These are phyloP conservation scores for Myrmecobius fasciatus DNA, from an alignment of 2,113 vertebrate genomes.

Conservation along the genomic window DNA sequence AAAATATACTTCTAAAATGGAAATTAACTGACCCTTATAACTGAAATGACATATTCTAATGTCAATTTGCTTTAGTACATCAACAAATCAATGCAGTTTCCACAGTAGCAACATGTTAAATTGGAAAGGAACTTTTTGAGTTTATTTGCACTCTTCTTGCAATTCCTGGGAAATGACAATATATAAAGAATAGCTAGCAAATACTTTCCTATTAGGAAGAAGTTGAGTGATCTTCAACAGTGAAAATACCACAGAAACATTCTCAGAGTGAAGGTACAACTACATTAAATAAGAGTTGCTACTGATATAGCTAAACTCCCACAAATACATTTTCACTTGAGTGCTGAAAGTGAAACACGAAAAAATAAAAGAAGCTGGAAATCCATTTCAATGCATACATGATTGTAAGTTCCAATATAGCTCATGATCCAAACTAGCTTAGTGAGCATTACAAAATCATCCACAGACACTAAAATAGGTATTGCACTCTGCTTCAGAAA, in stretches of 20 bases:
- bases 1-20: neutral
- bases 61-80: conserved; percentile 41
- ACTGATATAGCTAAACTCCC: conserved; percentile 33
- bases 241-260: conserved; percentile 33
- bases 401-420: neutral
- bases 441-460: conserved; percentile 1
- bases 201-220: conserved; percentile 50
- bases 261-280: conserved; percentile 45
- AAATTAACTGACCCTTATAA: conserved; percentile 40
- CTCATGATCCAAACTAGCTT: neutral
- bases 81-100: conserved; percentile 56
- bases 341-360: neutral
- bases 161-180: conserved; percentile 47
- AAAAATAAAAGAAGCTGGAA: neutral
- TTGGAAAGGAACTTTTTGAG: conserved; percentile 54
- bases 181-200: conserved; percentile 52
- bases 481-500: conserved; percentile 6
- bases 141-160: conserved; percentile 49
- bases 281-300: conserved; percentile 56
- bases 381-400: neutral
- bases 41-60: conserved; percentile 48
- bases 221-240: conserved; percentile 37
- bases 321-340: conserved; percentile 61
- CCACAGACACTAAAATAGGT: conserved; percentile 44
- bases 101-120: conserved; percentile 56